These are phyloP conservation scores for Hypotaenidia philippensis DNA, from an alignment of 2,797 vertebrate species.

Conservation along the genomic window DNA sequence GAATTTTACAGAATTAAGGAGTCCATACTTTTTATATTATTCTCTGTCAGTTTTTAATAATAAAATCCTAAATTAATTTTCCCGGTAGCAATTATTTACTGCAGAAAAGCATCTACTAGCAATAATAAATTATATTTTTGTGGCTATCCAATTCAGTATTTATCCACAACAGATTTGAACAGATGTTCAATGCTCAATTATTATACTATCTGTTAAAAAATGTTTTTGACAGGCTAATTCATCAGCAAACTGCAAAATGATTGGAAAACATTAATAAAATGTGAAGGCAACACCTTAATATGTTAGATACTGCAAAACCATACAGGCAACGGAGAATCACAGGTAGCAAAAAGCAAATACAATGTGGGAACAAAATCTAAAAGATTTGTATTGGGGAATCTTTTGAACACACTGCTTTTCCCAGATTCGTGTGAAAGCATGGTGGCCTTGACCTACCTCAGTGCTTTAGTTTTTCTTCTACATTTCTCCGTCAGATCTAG, in stretches of 20 bases:
- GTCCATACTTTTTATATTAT: not conserved
- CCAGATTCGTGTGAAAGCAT: slow-evolving; percentile 29
- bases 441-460: slow-evolving; percentile 31
- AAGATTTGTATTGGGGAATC: not conserved
- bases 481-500: not conserved
- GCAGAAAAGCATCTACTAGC: not conserved
- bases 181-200: slow-evolving; percentile 49
- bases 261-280: slow-evolving; percentile 65
- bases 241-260: slow-evolving; percentile 48
- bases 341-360: slow-evolving; percentile 20
- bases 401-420: slow-evolving; percentile 28
- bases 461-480: slow-evolving; percentile 9
- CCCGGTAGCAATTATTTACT: slow-evolving; percentile 14
- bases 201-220: slow-evolving; percentile 47
- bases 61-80: slow-evolving; percentile 40
- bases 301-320: slow-evolving; percentile 14
- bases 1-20: not conserved
- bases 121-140: slow-evolving; percentile 26
- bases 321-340: not conserved
- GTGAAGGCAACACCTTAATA: slow-evolving; percentile 24
- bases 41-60: not conserved
- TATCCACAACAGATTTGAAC: slow-evolving; percentile 20
- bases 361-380: slow-evolving; percentile 18
- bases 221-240: slow-evolving; percentile 41
- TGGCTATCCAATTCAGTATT: not conserved